A percentile compares a stretch with the other conserved stretches of the same genome.
Evolutionary conservation across 2,797 vertebrate genomes (phyloP).

Genomic region (Ceyx erithaca): DNA sequence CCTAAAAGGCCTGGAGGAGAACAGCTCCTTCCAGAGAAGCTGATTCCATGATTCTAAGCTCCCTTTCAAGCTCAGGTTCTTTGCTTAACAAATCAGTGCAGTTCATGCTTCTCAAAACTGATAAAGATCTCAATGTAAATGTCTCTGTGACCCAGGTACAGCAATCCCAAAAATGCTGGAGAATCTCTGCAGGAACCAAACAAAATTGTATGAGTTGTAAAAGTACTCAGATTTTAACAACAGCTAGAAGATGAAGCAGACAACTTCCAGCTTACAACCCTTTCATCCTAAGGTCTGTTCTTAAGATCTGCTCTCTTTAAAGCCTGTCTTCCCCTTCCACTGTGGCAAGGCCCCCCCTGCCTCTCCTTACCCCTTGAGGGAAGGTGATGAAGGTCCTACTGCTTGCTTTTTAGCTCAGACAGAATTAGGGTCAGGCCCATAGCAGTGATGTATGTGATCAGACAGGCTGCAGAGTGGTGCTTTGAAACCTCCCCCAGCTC

Average conservation of each 20-base stretch:
- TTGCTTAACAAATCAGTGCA: slow-evolving; percentile 40
- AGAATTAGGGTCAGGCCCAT: background rate
- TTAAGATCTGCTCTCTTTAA: background rate
- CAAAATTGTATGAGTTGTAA: background rate
- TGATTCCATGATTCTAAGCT: background rate
- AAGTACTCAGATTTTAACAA: background rate
- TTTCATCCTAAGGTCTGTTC: background rate
- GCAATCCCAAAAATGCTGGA: background rate
- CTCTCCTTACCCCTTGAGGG: background rate
- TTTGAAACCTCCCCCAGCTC: background rate
- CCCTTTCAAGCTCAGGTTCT: slow-evolving; percentile 31
- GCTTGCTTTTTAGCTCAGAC: background rate
- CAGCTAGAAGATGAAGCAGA: background rate
- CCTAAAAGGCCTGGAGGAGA: background rate
- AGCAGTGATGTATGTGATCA: background rate
- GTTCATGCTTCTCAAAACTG: background rate
- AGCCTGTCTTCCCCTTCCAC: background rate
- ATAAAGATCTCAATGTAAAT: slow-evolving; percentile 19
- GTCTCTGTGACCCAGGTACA: background rate
- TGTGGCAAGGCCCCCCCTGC: background rate
- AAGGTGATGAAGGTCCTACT: background rate
- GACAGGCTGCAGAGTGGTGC: background rate
- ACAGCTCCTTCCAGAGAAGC: background rate
- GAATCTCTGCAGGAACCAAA: background rate
- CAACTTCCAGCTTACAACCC: background rate